Percentiles rank a stretch among this genome's conserved stretches.
These are phyloP conservation scores for Holocentrus rufus DNA, from an alignment of 2,797 vertebrate species.

Conservation along the genomic window DNA sequence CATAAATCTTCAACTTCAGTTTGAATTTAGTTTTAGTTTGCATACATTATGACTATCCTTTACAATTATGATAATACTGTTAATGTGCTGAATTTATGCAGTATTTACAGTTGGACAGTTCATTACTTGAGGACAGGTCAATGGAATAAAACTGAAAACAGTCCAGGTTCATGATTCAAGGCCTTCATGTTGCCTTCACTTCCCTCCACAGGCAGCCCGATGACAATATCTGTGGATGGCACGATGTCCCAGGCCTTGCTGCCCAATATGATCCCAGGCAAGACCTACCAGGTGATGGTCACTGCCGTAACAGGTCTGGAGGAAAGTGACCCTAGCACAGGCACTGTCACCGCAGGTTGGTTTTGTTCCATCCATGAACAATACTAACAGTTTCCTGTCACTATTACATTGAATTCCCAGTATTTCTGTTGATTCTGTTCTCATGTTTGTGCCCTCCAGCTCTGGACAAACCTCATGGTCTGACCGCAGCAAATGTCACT, in stretches of 20 bases:
- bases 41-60: too few species aligned
- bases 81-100: too few species aligned
- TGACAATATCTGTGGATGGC: slow-evolving; percentile 84
- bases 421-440: not conserved
- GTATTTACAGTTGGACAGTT: too few species aligned
- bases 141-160: too few species aligned
- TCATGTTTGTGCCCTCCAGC: slow-evolving; percentile 73
- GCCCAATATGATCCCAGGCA: slow-evolving; percentile 85
- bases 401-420: not conserved
- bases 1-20: too few species aligned
- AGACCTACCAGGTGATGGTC: slow-evolving; percentile 87
- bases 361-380: not conserved
- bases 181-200: not conserved
- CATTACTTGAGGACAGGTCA: too few species aligned
- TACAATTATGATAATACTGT: too few species aligned
- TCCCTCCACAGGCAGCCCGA: slow-evolving; percentile 79
- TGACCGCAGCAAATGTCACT: slow-evolving; percentile 88
- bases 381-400: not conserved
- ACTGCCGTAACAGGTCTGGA: slow-evolving; percentile 91
- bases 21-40: too few species aligned
- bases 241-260: slow-evolving; percentile 81
- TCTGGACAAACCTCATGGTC: slow-evolving; percentile 87
- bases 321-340: slow-evolving; percentile 90
- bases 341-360: slow-evolving; percentile 88
- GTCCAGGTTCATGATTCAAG: too few species aligned